Base-by-base conservation (phyloP, 2,113 vertebrate species). In the Crotophaga sulcirostris region DNA sequence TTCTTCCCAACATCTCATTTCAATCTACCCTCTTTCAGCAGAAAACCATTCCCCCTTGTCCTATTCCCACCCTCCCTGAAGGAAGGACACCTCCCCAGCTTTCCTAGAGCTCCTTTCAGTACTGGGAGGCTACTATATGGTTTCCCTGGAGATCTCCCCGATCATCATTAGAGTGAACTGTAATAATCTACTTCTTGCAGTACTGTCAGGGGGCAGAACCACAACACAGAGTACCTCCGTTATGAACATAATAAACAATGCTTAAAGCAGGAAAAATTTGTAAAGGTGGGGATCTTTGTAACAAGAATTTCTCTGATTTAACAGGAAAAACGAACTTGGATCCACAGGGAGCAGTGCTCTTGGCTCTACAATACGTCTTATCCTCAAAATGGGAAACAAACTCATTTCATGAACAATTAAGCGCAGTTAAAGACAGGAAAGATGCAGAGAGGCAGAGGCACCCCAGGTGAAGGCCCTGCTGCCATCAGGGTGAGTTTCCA, bases 401-500 rank as follows among this genome's bases (percentile, higher is more conserved):
- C 25, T 13, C 11, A 14, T 26, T 26, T 52, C 24, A 52, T 19
- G 24, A 26, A 21, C 23, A 52, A 26, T 26, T 9, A 52, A 52
- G 10, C 16, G 9, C 45, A 47, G 16, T 16, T 16, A 51, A 51
- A 16, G 12, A n/a, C 0, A 21, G 4, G 16, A 55, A 23, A 63
- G 23, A 1, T 3, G 13, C 28, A 19, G n/a, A 23, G 1, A 23
- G 34, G 18, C n/a, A 16, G 11, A 19, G 16, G 7, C 33, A 14
- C 5, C 72, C 28, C 31, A 5, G 4, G 3, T 0, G 21, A 34
- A n/a, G 40, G 2, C 16, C 33, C 31, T 3, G 54, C 59, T 38
- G 36, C 40, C 45, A 3, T 0, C 24, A 6, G 40, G 40, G 17
- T 1, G 5, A 7, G 18, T 3, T 6, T 3, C 2, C 47, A 6